Conservation (phyloP, 2,113 vertebrate species). For the Alouatta palliata region DNA sequence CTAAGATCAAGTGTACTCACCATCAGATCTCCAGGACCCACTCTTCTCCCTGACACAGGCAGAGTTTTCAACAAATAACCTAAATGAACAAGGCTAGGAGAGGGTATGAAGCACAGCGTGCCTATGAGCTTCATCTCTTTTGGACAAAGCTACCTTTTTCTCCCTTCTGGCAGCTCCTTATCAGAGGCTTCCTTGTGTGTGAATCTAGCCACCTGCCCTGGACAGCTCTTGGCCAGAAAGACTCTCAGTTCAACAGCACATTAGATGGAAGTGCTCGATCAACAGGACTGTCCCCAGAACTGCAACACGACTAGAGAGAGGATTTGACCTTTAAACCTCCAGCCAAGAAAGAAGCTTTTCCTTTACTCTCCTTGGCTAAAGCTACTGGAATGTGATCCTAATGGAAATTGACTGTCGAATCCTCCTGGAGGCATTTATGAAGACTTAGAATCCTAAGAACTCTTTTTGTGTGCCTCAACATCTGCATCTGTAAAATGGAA, state of each 20-base stretch:
- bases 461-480: not conserved
- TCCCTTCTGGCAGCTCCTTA: not conserved
- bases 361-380: not conserved
- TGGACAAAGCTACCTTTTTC: not conserved
- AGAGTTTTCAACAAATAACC: not conserved
- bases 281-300: not conserved
- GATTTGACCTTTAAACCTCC: not conserved
- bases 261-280: not conserved
- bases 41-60: not conserved
- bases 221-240: not conserved
- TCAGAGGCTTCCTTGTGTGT: not conserved
- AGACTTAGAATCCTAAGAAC: not conserved
- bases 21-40: not conserved
- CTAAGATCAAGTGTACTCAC: too few relatives aligned
- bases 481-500: not conserved
- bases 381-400: not conserved
- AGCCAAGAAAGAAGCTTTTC: not conserved
- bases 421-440: not conserved
- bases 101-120: too few relatives aligned
- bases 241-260: not conserved
- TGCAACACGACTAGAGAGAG: not conserved
- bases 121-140: not conserved
- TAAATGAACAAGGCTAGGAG: not conserved
- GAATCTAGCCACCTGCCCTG: not conserved
- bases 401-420: not conserved